These are phyloP conservation scores for Trachemys scripta DNA, from an alignment of 2,113 vertebrate genomes.

Conservation along the genomic window DNA sequence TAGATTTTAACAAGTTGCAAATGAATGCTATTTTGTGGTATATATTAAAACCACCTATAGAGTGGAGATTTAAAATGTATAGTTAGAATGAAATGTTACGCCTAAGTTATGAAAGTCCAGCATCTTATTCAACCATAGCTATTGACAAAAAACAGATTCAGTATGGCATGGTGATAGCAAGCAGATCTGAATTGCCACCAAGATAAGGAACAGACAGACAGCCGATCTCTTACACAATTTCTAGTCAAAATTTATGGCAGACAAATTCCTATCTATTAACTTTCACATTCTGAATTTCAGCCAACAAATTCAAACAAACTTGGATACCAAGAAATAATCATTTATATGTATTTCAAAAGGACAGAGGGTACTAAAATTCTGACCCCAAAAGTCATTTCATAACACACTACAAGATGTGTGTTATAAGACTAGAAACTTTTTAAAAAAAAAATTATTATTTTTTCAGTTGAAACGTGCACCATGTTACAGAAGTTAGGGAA, in stretches of 20 bases:
- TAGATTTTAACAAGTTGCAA: constrained; percentile 57
- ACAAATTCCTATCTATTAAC: constrained; percentile 24
- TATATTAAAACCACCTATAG: constrained; percentile 40
- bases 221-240: neutral
- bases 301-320: constrained; percentile 38
- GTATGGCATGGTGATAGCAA: neutral
- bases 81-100: constrained; percentile 37
- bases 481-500: neutral
- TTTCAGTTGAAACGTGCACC: neutral
- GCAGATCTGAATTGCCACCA: constrained; percentile 17
- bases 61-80: constrained; percentile 39
- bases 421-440: neutral
- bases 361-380: constrained; percentile 7
- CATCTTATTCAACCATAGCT: neutral
- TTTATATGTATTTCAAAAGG: neutral
- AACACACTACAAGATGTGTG: neutral
- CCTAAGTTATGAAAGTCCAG: constrained; percentile 2
- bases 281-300: constrained; percentile 40
- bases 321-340: constrained; percentile 8
- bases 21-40: constrained; percentile 29
- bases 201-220: constrained; percentile 23
- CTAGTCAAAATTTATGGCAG: constrained; percentile 27
- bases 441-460: neutral
- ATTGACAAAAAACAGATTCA: constrained; percentile 47
- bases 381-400: neutral